Evolutionary conservation across 2,113 vertebrate genomes (phyloP), one percentile per base, ranked within the genome.

Genomic region (Odocoileus hemionus): DNA sequence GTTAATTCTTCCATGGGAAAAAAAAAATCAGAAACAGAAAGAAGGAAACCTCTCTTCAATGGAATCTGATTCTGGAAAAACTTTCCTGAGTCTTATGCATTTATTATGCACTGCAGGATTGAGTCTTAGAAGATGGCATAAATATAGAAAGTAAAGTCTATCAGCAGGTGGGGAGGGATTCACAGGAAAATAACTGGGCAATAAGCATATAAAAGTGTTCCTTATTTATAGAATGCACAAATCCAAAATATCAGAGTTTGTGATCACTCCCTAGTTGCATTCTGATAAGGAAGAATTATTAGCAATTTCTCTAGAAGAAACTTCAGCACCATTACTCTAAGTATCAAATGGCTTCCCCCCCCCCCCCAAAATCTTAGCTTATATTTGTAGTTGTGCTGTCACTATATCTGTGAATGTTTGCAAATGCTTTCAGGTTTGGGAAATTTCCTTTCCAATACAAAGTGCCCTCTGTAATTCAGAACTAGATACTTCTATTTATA

Each of bases 381-480:
- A 87, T 86, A 96, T 96, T 93, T 92, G 9, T 80, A 83, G 52
- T 86, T 83, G 25, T 74, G 13, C 30, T 86, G 61, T 95, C 47
- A 83, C 14, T 85, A 36, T 21, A 84, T 96, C 61, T 95, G 28
- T 0, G 17, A 97, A 94, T 61, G 61, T 58, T 87, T 94, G 33
- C 70, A 96, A 97, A 95, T 94, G 47, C 54, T 92, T 96, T 45
- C 57, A 92, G 84, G 36, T 85, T 95, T 79, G 19, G 33, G 45
- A 96, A 94, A 96, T 90, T 79, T 95, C 79, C 60, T 92, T 94
- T 94, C 79, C 52, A 90, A 47, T 39, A 94, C 52, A 5, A 94
- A 87, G 19, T 85, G 13, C 0, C 26, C 47, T 74, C 52, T 36
- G 3, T 89, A 70, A 86, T 86, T 67, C 39, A 1, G 0, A 94